Percentiles rank a stretch among this genome's conserved stretches.
phyloP scores from a whole-genome alignment of 2,888 invertebrate species.

The Atethmia centrago region DNA sequence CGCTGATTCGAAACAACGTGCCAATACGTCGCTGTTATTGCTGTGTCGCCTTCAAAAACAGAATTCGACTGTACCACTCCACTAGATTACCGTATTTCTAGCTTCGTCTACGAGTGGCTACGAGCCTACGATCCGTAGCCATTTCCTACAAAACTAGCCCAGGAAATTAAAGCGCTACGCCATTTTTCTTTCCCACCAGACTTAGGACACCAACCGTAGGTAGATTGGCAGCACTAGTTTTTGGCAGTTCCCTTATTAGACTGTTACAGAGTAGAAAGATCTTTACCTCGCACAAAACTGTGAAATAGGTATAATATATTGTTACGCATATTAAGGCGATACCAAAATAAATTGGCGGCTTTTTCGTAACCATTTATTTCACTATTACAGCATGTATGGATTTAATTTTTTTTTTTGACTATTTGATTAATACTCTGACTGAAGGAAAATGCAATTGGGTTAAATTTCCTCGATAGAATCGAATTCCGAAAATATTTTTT shows the following conservation, averaged over 20 bases:
- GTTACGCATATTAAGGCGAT: too few relatives aligned
- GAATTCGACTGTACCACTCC: constrained; percentile 18
- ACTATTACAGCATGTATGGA: too few relatives aligned
- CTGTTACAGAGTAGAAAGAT: background rate
- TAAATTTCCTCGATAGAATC: too few relatives aligned
- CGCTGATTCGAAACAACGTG: background rate
- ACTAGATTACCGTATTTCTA: constrained; percentile 31
- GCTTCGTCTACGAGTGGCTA: constrained; percentile 16
- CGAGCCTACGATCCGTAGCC: constrained; percentile 31
- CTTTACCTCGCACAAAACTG: too few relatives aligned
- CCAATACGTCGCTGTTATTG: background rate
- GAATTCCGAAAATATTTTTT: too few relatives aligned
- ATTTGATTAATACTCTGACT: too few relatives aligned
- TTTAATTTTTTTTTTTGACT: too few relatives aligned
- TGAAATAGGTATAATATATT: background rate
- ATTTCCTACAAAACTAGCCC: constrained; percentile 52
- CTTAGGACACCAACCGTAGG: constrained; percentile 1
- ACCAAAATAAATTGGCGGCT: too few relatives aligned
- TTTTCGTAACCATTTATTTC: too few relatives aligned
- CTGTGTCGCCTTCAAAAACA: constrained; percentile 21
- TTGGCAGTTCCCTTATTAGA: background rate
- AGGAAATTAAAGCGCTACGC: constrained; percentile 51
- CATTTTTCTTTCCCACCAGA: constrained; percentile 32
- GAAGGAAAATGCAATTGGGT: too few relatives aligned
- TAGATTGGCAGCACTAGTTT: background rate